Conservation (phyloP, 1,140 invertebrate species). For the Drosophila punjabiensis region DNA sequence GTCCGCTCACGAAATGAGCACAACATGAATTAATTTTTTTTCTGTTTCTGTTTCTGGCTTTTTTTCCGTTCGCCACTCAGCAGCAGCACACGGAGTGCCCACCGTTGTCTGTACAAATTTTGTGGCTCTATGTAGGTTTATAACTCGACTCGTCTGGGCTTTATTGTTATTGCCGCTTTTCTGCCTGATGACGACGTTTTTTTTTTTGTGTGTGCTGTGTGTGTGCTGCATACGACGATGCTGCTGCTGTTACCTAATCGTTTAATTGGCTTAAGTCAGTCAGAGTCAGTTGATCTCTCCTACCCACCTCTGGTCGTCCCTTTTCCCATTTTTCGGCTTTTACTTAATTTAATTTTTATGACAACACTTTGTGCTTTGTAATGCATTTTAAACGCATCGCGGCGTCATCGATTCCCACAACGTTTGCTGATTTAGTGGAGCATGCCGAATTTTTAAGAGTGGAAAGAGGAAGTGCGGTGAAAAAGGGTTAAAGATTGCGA, state of each 20-base stretch:
- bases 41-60: too few species aligned
- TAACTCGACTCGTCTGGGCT: conserved; percentile 57
- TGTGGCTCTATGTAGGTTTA: conserved; percentile 77
- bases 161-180: conserved; percentile 53
- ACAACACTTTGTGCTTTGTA: conserved; percentile 74
- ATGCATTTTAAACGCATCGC: conserved; percentile 75
- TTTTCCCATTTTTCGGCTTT: conserved; percentile 39
- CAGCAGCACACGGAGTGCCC: conserved; percentile 6
- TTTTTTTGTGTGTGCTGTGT: too few species aligned
- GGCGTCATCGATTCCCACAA: conserved; percentile 59
- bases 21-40: conserved; percentile 83
- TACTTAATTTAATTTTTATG: conserved; percentile 79
- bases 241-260: conserved; percentile 77
- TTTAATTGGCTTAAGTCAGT: conserved; percentile 81
- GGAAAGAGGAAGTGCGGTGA: conserved; percentile 34
- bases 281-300: conserved; percentile 63
- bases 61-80: conserved; percentile 36
- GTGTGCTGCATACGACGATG: conserved; percentile 44
- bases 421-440: conserved; percentile 65
- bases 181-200: conserved; percentile 49
- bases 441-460: conserved; percentile 25
- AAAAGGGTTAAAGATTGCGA: background rate
- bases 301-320: conserved; percentile 5
- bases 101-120: conserved; percentile 58
- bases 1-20: conserved; percentile 75